Conservation (phyloP, 2,797 vertebrate genomes). For the Florisuga fusca region DNA sequence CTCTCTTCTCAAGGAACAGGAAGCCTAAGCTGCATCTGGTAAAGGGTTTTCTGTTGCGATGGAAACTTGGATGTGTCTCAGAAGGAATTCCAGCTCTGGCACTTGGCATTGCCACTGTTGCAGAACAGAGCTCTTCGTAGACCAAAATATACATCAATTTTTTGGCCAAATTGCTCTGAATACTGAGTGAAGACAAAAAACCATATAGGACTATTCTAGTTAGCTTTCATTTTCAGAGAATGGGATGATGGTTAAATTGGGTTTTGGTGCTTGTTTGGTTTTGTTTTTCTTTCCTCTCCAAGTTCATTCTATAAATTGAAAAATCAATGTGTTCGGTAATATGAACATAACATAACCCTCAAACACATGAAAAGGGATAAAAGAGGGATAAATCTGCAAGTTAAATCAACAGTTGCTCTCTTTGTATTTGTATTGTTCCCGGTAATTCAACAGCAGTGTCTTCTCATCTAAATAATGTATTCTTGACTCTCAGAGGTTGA, state of each 20-base stretch:
- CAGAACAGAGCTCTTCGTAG: not conserved
- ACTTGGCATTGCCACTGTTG: not conserved
- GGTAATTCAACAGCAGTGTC: not conserved
- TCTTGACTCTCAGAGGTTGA: not conserved
- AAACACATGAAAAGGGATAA: not conserved
- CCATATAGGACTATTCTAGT: not conserved
- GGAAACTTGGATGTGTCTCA: conserved; percentile 17
- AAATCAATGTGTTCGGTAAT: not conserved
- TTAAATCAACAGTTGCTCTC: not conserved
- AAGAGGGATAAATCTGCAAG: not conserved
- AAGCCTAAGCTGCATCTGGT: not conserved
- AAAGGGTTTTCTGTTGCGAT: not conserved
- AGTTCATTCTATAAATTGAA: not conserved
- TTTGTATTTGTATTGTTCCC: not conserved
- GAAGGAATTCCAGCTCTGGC: not conserved
- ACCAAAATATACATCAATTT: conserved; percentile 2
- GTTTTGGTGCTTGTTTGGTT: not conserved
- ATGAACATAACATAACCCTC: not conserved
- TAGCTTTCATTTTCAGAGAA: not conserved
- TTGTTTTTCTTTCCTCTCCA: not conserved
- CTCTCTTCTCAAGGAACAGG: not conserved
- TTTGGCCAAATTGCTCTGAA: not conserved
- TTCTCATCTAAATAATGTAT: not conserved
- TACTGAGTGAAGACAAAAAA: not conserved
- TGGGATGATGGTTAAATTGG: not conserved